phyloP scores from a whole-genome alignment of 1,140 invertebrate genomes.

The Cepaea nemoralis region DNA sequence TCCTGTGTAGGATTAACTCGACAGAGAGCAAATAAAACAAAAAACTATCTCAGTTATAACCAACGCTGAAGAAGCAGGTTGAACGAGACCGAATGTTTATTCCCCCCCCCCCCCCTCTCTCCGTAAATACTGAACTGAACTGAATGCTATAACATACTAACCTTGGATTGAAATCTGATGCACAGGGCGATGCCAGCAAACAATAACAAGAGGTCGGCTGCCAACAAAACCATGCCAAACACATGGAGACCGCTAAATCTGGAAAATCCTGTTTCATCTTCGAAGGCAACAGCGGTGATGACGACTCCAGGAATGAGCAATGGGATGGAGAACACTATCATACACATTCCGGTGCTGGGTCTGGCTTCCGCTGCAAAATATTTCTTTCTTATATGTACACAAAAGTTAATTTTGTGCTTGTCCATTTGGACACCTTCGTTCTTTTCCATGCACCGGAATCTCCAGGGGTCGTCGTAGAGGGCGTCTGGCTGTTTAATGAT shows the following conservation, averaged over 20 bases:
- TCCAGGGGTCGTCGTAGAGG: no score
- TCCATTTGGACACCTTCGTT: no score
- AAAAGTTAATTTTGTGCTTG: not conserved
- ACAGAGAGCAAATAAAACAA: no score
- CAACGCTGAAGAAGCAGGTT: no score
- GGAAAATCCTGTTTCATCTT: constrained; percentile 51
- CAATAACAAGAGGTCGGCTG: constrained; percentile 40
- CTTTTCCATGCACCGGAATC: no score
- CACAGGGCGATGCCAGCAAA: constrained; percentile 43
- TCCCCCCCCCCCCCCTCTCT: no score
- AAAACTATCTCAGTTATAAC: no score
- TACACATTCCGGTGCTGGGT: constrained; percentile 49
- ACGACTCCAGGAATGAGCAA: constrained; percentile 52
- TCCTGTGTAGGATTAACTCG: no score
- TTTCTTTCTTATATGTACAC: not conserved
- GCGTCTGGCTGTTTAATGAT: no score
- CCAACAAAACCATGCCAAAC: constrained; percentile 49
- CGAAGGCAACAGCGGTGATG: constrained; percentile 51
- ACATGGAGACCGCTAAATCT: constrained; percentile 53
- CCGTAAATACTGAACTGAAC: no score
- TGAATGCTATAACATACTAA: not conserved
- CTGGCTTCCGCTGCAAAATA: not conserved
- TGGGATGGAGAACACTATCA: constrained; percentile 54
- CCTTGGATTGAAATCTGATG: constrained; percentile 26
- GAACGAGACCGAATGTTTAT: no score